A percentile compares a stretch with the other conserved stretches of the same genome.
Conservation (phyloP, 2,888 invertebrate species). For the Eupithecia insigniata region DNA sequence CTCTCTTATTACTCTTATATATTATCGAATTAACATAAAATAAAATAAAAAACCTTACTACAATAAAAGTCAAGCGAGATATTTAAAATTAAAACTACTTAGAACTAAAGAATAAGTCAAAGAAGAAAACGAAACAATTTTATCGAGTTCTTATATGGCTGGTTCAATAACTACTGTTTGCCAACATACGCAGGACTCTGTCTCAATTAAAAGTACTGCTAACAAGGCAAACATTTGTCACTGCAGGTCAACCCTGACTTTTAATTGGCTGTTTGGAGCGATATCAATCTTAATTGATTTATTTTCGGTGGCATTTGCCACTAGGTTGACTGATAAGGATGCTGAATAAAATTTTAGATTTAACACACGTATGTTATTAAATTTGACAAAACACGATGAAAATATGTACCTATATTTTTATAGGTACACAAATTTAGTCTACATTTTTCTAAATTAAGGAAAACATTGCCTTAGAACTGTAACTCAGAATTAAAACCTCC, state of each 20-base stretch:
- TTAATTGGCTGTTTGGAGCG: slow-evolving; percentile 78
- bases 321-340: background rate
- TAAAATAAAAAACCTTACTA: too few species aligned
- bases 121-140: background rate
- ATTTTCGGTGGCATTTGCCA: slow-evolving; percentile 47
- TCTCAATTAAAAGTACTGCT: slow-evolving; percentile 82
- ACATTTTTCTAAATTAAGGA: too few species aligned
- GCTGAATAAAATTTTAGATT: background rate
- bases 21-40: too few species aligned
- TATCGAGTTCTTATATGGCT: slow-evolving; percentile 48
- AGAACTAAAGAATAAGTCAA: too few species aligned
- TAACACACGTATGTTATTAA: background rate
- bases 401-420: background rate
- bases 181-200: slow-evolving; percentile 66
- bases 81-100: too few species aligned
- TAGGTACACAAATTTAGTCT: too few species aligned
- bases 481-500: too few species aligned
- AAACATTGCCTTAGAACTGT: too few species aligned
- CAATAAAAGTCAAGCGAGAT: too few species aligned
- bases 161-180: slow-evolving; percentile 75
- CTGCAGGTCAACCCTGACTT: slow-evolving; percentile 69
- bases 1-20: too few species aligned
- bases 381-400: background rate
- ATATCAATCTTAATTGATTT: slow-evolving; percentile 68
- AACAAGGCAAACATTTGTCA: slow-evolving; percentile 82